Evolutionary conservation across 2,888 invertebrate species (phyloP).

Genomic region (Exocentrus adspersus): DNA sequence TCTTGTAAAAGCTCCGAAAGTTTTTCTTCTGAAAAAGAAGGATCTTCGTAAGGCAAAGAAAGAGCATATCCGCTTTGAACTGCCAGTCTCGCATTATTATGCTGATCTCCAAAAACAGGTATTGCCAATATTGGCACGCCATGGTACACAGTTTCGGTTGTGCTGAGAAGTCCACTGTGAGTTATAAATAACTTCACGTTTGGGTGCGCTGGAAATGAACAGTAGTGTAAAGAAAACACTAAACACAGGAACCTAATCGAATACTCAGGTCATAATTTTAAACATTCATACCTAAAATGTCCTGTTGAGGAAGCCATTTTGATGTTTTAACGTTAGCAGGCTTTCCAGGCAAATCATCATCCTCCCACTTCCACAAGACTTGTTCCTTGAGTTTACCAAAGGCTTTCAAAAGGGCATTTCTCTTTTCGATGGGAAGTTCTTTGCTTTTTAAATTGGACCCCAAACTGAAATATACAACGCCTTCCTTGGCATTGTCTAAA

Average conservation of each 20-base stretch:
- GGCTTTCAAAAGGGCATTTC: conserved; percentile 67
- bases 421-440: conserved; percentile 66
- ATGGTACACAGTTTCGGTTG: conserved; percentile 66
- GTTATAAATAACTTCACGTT: conserved; percentile 69
- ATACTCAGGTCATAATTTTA: conserved; percentile 55
- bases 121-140: conserved; percentile 66
- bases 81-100: conserved; percentile 63
- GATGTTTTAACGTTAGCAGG: conserved; percentile 60
- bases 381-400: conserved; percentile 71
- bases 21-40: conserved; percentile 60
- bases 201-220: conserved; percentile 57
- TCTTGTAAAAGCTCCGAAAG: conserved; percentile 59
- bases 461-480: conserved; percentile 70
- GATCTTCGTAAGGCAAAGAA: conserved; percentile 59
- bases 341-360: conserved; percentile 56
- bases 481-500: conserved; percentile 67
- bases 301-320: conserved; percentile 57
- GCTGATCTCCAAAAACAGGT: conserved; percentile 66
- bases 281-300: conserved; percentile 63
- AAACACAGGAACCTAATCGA: no score
- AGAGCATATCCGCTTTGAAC: conserved; percentile 51
- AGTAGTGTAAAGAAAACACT: no score
- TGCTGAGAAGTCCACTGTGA: conserved; percentile 69
- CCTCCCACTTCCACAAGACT: conserved; percentile 74
- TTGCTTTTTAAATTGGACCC: conserved; percentile 70